Base-by-base conservation (phyloP, 2,888 invertebrate genomes). In the Melipona beecheii region DNA sequence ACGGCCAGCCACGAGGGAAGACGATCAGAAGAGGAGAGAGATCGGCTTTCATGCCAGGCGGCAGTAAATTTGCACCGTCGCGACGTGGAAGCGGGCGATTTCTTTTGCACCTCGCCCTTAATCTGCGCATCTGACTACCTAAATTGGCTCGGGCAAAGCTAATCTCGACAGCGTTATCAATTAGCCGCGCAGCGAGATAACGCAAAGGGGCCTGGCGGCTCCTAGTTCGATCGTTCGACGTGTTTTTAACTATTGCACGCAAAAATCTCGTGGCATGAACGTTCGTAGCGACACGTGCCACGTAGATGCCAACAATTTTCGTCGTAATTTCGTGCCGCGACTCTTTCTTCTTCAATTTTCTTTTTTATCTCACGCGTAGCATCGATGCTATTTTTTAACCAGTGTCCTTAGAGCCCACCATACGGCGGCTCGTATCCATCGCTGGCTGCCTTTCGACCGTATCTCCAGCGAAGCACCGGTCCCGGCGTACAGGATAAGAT, bases 111-210 rank as follows among this genome's bases (percentile, higher is more conserved):
- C 86, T 87, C 85, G 88, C 82, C 87, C 86, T 90, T 92, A 91
- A 92, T 92, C 91, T 89, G 87, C 87, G 88, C 89, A 91, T 90
- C 91, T 90, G 86, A 89, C 90, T 90, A 90, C 88, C 90, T 91
- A 92, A 92, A 92, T 92, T 92, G 91, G 91, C 86, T 83, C 75
- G 87, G 86, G 90, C 88, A 86, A 88, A 87, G 89, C 91, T 92
- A 92, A 93, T 92, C 92, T 92, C 81, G 81, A 86, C 87, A 90
- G 91, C 89, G 91, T 92, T 93, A 93, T 93, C 93, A 93, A 93
- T 93, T 93, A 92, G 89, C 84, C 83, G 80, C 77, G 73, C 84
- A 83, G 83, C 86, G 43, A 83, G 90, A 91, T 92, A 91, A 88
- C 86, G 75, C 79, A 83, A 49, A 60, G 19, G 19, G 78, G 49